Conservation (phyloP, 2,888 invertebrate species). For the Oxycera nigricornis region DNA sequence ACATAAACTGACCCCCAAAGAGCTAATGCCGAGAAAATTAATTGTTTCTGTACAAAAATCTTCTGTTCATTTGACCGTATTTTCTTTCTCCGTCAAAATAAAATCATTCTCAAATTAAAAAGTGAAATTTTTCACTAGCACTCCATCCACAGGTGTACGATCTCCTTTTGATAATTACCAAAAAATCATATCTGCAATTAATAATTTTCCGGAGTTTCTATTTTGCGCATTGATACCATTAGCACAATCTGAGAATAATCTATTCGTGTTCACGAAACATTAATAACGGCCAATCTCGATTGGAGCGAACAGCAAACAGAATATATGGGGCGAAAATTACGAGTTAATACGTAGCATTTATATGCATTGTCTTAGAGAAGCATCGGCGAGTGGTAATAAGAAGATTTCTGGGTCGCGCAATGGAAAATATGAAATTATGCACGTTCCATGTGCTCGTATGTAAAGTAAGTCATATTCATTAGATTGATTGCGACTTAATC, state of each 20-base stretch:
- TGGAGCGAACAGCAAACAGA: neutral
- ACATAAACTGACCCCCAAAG: no score
- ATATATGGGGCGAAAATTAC: constrained; percentile 18
- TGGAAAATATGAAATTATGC: constrained; percentile 15
- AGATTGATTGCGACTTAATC: constrained; percentile 4
- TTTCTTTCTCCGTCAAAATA: no score
- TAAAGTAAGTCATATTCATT: constrained; percentile 22
- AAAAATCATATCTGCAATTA: neutral
- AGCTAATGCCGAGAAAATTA: no score
- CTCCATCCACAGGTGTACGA: neutral
- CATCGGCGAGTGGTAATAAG: neutral
- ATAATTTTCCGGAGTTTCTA: neutral
- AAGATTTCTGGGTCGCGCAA: constrained; percentile 11
- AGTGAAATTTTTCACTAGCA: neutral
- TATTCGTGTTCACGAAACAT: neutral
- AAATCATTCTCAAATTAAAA: no score
- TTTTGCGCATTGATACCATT: neutral
- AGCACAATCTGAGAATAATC: neutral
- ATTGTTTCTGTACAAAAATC: no score
- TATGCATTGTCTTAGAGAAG: neutral
- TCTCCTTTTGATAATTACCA: neutral
- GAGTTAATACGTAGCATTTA: neutral
- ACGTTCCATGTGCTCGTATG: constrained; percentile 1
- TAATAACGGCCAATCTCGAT: constrained; percentile 27
- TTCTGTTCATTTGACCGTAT: no score